These are phyloP conservation scores for Pavo muticus DNA, from an alignment of 2,113 vertebrate species.

Conservation along the genomic window DNA sequence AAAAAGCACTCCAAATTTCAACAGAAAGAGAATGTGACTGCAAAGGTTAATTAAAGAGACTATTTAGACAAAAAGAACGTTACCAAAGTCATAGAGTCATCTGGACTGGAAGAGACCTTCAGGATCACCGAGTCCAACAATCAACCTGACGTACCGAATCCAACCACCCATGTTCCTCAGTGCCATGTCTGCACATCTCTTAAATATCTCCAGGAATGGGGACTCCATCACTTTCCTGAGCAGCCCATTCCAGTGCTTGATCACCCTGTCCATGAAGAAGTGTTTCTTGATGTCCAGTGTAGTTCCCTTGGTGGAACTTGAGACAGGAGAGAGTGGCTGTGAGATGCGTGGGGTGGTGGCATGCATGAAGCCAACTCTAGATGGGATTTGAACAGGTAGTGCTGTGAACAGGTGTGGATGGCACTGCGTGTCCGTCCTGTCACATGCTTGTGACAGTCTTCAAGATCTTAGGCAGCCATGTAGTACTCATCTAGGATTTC, in stretches of 20 bases:
- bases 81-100: not conserved
- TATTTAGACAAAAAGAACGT: accelerated
- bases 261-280: not conserved
- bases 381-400: accelerated
- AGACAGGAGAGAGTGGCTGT: accelerated
- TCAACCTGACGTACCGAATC: not conserved
- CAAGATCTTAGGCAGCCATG: not conserved
- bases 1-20: not conserved
- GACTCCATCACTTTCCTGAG: too few species aligned
- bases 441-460: not conserved
- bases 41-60: not conserved
- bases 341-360: not conserved
- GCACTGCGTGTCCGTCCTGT: not conserved
- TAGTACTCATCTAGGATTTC: not conserved
- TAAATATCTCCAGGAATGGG: too few species aligned
- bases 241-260: too few species aligned
- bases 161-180: not conserved
- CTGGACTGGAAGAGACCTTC: not conserved
- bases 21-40: not conserved
- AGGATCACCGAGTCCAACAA: not conserved
- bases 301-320: not conserved
- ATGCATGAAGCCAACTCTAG: accelerated
- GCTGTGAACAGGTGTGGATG: not conserved
- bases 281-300: not conserved
- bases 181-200: not conserved